Conservation (phyloP, 1,140 invertebrate genomes). For the Piezodorus guildinii region DNA sequence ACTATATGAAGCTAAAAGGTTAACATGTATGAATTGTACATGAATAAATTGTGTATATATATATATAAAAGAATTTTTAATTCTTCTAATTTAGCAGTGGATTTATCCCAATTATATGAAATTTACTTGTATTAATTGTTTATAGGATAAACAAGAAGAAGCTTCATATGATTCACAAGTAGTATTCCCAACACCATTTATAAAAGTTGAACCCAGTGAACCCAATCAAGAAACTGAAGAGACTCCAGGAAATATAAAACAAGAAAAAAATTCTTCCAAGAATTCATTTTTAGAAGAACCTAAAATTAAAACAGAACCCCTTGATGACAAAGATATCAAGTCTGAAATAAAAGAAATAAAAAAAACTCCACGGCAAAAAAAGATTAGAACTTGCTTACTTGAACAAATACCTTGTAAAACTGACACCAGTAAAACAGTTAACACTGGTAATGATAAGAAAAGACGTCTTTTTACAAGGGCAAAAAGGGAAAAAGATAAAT, state of each 20-base stretch:
- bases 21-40: no score
- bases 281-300: background rate
- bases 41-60: no score
- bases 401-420: conserved; percentile 6
- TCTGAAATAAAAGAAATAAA: conserved; percentile 16
- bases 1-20: no score
- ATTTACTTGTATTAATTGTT: no score
- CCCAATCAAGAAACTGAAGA: conserved; percentile 6
- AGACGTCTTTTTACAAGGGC: conserved; percentile 13
- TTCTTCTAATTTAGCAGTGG: no score
- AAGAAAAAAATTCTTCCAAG: background rate
- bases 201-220: conserved; percentile 42
- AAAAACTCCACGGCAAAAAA: conserved; percentile 8
- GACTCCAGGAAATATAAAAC: background rate
- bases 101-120: no score
- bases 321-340: background rate
- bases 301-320: conserved; percentile 15
- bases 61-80: no score
- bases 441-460: conserved; percentile 17
- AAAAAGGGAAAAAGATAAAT: conserved; percentile 17
- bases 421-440: conserved; percentile 3
- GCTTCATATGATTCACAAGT: background rate
- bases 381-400: background rate
- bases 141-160: background rate
- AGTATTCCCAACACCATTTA: no score